Evolutionary conservation across 2,113 vertebrate genomes (phyloP).

Genomic region (Xiphophorus hellerii): DNA sequence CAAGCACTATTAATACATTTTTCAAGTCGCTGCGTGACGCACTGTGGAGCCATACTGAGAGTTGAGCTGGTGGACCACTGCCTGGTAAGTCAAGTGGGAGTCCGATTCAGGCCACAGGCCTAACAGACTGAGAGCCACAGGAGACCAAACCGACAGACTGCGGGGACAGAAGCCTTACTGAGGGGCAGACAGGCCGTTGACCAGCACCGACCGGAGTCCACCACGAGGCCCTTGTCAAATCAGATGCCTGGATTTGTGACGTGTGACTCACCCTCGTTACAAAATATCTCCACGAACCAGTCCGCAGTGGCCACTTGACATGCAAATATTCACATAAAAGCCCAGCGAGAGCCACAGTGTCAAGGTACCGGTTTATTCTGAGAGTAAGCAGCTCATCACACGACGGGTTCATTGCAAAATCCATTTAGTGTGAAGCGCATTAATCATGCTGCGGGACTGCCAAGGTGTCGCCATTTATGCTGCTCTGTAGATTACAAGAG

Average conservation of each 20-base stretch:
- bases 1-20: not conserved
- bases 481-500: constrained; percentile 55
- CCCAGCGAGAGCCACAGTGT: constrained; percentile 37
- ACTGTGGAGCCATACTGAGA: constrained; percentile 32
- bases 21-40: constrained; percentile 10
- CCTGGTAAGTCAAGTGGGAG: constrained; percentile 19
- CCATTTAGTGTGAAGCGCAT: constrained; percentile 75
- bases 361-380: constrained; percentile 61
- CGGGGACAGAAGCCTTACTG: constrained; percentile 19
- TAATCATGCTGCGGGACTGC: constrained; percentile 72
- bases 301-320: constrained; percentile 32
- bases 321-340: constrained; percentile 60
- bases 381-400: constrained; percentile 75
- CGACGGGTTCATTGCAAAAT: constrained; percentile 76
- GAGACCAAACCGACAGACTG: constrained; percentile 33
- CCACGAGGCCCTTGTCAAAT: not conserved
- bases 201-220: constrained; percentile 2
- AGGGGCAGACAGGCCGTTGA: constrained; percentile 50
- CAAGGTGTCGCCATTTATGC: constrained; percentile 59
- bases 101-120: constrained; percentile 35
- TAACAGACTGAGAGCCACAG: constrained; percentile 37
- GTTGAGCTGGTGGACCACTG: constrained; percentile 21
- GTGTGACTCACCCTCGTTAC: constrained; percentile 33
- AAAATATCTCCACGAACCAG: constrained; percentile 19
- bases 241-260: constrained; percentile 23